Conservation (phyloP, 2,888 invertebrate genomes). For the Zygogramma bicolorata region DNA sequence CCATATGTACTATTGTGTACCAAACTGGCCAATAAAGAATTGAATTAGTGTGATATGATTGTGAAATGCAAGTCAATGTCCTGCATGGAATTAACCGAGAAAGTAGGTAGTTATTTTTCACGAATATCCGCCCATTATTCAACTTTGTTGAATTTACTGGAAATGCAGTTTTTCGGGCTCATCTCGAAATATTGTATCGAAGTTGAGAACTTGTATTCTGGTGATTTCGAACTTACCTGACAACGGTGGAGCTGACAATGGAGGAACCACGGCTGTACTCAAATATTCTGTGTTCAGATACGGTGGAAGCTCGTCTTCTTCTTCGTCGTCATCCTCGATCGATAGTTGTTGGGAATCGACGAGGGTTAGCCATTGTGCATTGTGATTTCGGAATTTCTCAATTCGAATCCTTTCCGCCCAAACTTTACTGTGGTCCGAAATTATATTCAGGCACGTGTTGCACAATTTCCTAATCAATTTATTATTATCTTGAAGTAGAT, state of each 20-base stretch:
- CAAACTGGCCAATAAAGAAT: no score
- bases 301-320: conserved; percentile 78
- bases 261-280: conserved; percentile 64
- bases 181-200: no score
- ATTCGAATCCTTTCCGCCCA: conserved; percentile 95
- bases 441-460: conserved; percentile 94
- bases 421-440: conserved; percentile 89
- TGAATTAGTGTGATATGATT: no score
- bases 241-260: conserved; percentile 56
- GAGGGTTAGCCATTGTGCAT: conserved; percentile 98
- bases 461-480: conserved; percentile 93
- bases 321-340: conserved; percentile 69
- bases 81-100: no score
- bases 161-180: no score
- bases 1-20: no score
- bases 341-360: conserved; percentile 78
- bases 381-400: conserved; percentile 98
- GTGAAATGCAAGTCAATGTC: no score
- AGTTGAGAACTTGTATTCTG: no score
- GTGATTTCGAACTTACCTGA: conserved; percentile 14
- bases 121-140: no score
- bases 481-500: conserved; percentile 98
- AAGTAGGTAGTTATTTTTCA: no score
- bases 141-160: no score
- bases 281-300: conserved; percentile 79